Evolutionary conservation across 2,113 vertebrate species (phyloP), one percentile per base, ranked within the genome.

Genomic region (Poeciliopsis prolifica): DNA sequence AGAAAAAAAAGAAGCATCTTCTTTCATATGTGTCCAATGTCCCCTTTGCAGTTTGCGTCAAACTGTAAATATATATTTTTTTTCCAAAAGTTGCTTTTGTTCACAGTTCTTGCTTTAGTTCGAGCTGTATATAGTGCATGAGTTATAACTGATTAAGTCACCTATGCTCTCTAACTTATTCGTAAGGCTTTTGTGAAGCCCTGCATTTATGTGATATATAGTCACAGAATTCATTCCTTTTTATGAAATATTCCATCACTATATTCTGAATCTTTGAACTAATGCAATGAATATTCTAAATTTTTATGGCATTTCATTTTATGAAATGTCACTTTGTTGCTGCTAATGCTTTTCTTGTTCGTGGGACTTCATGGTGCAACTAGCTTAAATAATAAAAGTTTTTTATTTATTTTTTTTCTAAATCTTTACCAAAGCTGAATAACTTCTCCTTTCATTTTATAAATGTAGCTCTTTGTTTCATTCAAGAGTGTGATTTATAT

Each of bases 241-340:
- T 19, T 48, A 19, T 48, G 44, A 48, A 58, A 24, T 11, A n/a
- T 58, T 24, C n/a, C 1, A 3, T 58, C 51, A 58, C 22, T n/a
- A 9, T 24, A n/a, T 58, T 58, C 22, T 58, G 22, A 24, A 58
- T 58, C 24, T 24, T 24, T 58, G 8, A 58, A 9, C 7, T n/a
- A 24, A 58, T 24, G 19, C 24, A 24, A n/a, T 15, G 54, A 69
- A 44, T 51, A 58, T 69, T 42, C 74, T 35, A 73, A n/a, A 74
- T 75, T 68, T 77, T 70, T 28, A 24, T 28, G 40, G 61, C 35
- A 60, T 74, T 70, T 70, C 65, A n/a, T 61, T 78, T 66, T 61
- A 75, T 81, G 15, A 37, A 24, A 5, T 17, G 17, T 65, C 80
- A 73, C 22, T 66, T 14, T 66, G 73, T 81, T 48, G 44, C 5